phyloP scores from a whole-genome alignment of 2,113 vertebrate species.

The Catharus bicknelli region DNA sequence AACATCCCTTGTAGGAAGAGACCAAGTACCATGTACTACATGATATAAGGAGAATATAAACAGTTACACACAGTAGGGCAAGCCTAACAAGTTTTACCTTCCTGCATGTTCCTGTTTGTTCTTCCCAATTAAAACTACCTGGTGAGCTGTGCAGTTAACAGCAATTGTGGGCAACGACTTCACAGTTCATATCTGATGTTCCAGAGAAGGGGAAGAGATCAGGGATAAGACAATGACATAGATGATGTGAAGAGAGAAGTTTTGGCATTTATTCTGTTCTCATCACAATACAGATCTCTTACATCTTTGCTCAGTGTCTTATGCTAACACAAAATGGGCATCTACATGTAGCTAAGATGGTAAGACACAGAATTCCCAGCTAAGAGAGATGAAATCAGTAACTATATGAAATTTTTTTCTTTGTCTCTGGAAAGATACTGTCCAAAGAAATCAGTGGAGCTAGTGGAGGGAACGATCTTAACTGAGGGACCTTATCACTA shows the following conservation, averaged over 20 bases:
- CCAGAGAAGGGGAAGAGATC: neutral
- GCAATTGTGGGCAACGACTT: neutral
- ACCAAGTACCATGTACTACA: neutral
- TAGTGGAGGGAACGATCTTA: neutral
- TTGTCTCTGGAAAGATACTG: neutral
- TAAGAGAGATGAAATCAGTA: neutral
- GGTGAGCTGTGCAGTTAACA: neutral
- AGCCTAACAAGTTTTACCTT: neutral
- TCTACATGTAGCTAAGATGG: neutral
- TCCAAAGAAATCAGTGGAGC: neutral
- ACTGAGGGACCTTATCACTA: neutral
- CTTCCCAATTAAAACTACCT: neutral
- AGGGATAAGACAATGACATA: neutral
- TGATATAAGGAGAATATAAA: neutral
- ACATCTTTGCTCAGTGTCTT: neutral
- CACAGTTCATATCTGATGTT: neutral
- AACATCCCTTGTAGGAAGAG: neutral
- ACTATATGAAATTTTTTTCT: neutral
- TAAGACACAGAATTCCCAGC: neutral
- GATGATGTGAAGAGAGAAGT: neutral
- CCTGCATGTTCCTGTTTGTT: neutral
- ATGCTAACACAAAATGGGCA: neutral
- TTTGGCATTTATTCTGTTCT: neutral
- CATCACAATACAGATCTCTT: neutral
- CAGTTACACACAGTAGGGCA: neutral